Evolutionary conservation across 2,797 vertebrate species (phyloP), one percentile per base, ranked within the genome.

Genomic region (Knipowitschia caucasica): DNA sequence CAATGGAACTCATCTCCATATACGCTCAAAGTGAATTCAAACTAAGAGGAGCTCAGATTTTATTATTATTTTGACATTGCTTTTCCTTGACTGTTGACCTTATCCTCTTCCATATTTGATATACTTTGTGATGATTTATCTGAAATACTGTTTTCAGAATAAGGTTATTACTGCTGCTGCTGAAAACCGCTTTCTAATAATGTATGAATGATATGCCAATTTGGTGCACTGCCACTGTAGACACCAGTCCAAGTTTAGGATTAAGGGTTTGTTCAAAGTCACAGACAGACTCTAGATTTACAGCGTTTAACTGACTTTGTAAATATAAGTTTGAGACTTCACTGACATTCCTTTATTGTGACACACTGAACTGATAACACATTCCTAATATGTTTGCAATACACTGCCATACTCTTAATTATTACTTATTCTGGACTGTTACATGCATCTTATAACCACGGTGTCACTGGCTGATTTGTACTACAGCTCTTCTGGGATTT

Each of bases 161-260:
- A 45, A 30, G 15, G 33, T 21, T 27, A 12, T 31, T 43, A 35
- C 53, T 63, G 59, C 58, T 40, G 39, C 67, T 72, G 36, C 20
- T 43, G 27, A 30, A 30, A 26, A 35, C 34, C 59, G 53, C 56
- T 62, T 53, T 20, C 8, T 17, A 20, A 59, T 33, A 25, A n/a
- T n/a, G n/a, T 33, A 61, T 43, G 8, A 50, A 64, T 11, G 35
- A 63, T 35, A 67, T 62, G 80, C 70, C 80, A 78, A 67, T 5
- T 60, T 50, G 65, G 58, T 47, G 29, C 50, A 24, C 15, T 31
- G 67, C 57, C 68, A 46, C 56, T 45, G 35, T 65, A 46, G 42
- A 64, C 21, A 59, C 14, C 26, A 34, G 27, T 60, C 43, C n/a
- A 47, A 51, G 42, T 69, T 5, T 33, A 44, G 33, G n/a, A 53